Conservation (phyloP, 2,113 vertebrate species). For the Equus quagga region DNA sequence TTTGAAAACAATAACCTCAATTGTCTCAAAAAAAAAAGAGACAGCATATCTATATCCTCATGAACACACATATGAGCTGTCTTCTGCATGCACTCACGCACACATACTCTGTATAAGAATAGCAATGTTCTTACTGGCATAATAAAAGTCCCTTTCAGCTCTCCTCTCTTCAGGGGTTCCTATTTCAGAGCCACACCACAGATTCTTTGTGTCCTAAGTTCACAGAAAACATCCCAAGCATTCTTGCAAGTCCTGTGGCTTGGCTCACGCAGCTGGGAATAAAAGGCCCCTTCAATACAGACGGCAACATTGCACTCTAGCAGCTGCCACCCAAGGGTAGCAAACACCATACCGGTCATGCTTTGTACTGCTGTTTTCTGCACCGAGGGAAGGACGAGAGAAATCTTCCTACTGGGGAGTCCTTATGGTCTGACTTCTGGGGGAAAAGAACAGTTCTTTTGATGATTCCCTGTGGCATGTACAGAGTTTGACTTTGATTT, state of each 20-base stretch:
- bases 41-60: neutral
- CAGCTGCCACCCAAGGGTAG: slow-evolving; percentile 61
- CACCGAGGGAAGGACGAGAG: slow-evolving; percentile 37
- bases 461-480: neutral
- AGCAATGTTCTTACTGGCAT: neutral
- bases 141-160: slow-evolving; percentile 52
- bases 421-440: slow-evolving; percentile 28
- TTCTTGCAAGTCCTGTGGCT: slow-evolving; percentile 72
- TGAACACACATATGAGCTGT: neutral
- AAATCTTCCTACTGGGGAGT: slow-evolving; percentile 31
- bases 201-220: slow-evolving; percentile 56
- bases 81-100: neutral
- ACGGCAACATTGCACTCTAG: slow-evolving; percentile 18
- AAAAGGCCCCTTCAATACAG: slow-evolving; percentile 70
- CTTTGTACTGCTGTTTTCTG: slow-evolving; percentile 27
- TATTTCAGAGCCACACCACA: slow-evolving; percentile 54
- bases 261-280: slow-evolving; percentile 71
- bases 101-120: neutral
- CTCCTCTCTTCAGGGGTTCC: neutral
- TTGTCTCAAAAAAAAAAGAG: neutral
- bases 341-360: neutral
- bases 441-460: neutral
- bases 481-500: slow-evolving; percentile 53
- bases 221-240: slow-evolving; percentile 66
- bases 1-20: slow-evolving; percentile 59